Conservation (phyloP, 2,113 vertebrate species). For the Cavia aperea region DNA sequence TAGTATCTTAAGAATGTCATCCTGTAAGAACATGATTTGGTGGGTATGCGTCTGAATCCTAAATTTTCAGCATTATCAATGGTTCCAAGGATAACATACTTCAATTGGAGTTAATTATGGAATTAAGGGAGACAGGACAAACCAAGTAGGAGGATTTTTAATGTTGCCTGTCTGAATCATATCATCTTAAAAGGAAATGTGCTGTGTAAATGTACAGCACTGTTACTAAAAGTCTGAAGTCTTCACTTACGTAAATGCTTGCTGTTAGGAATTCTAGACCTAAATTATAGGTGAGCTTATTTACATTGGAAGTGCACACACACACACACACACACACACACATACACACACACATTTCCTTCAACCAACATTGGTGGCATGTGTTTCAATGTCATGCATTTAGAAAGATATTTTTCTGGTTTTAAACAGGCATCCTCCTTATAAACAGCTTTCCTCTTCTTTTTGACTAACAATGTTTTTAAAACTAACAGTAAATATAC, state of each 20-base stretch:
- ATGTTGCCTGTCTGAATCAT: slow-evolving; percentile 22
- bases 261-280: background rate
- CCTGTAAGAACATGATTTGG: background rate
- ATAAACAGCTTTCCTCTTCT: background rate
- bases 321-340: fast-evolving
- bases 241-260: slow-evolving; percentile 24
- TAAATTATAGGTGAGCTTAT: background rate
- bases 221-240: slow-evolving; percentile 10
- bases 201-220: background rate
- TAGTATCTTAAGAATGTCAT: background rate
- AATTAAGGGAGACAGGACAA: slow-evolving; percentile 2
- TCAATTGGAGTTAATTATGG: slow-evolving; percentile 27
- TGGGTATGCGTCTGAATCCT: background rate
- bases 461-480: slow-evolving; percentile 1
- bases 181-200: slow-evolving; percentile 20
- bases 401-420: background rate
- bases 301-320: background rate
- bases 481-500: slow-evolving; percentile 6
- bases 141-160: slow-evolving; percentile 26
- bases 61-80: background rate
- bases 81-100: slow-evolving; percentile 26
- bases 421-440: slow-evolving; percentile 34
- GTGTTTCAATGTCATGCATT: background rate
- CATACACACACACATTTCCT: background rate
- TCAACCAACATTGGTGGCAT: background rate